phyloP scores from a whole-genome alignment of 2,888 invertebrate genomes.

The Drosophila nr. medialis region DNA sequence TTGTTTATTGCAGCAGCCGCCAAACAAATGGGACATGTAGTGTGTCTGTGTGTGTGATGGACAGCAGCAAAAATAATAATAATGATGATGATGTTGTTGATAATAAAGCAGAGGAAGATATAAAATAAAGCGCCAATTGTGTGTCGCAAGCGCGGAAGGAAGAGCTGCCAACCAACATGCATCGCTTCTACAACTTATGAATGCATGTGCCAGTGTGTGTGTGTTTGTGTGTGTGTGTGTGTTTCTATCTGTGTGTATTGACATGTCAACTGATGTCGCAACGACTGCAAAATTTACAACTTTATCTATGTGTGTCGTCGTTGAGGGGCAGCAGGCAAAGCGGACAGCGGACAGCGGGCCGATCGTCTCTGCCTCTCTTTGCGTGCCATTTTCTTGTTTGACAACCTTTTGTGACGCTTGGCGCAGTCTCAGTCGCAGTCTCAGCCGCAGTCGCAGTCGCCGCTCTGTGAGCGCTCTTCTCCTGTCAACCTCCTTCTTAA shows the following conservation, averaged over 20 bases:
- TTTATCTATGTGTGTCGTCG: constrained; percentile 78
- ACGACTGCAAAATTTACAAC: constrained; percentile 73
- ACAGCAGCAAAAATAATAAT: constrained; percentile 28
- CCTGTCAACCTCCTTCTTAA: constrained; percentile 75
- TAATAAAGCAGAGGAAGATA: constrained; percentile 68
- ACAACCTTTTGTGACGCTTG: constrained; percentile 71
- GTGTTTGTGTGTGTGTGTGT: neutral
- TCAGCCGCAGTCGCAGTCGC: constrained; percentile 34
- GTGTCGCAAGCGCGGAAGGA: constrained; percentile 53
- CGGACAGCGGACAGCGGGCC: constrained; percentile 14
- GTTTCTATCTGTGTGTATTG: constrained; percentile 56
- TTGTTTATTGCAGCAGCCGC: constrained; percentile 13
- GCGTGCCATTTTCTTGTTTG: constrained; percentile 80
- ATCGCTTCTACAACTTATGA: constrained; percentile 23
- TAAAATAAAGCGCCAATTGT: constrained; percentile 75
- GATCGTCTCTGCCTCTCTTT: constrained; percentile 30
- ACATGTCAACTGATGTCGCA: constrained; percentile 66
- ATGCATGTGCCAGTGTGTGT: neutral
- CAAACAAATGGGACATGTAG: constrained; percentile 34
- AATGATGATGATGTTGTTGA: constrained; percentile 49
- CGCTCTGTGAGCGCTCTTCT: constrained; percentile 38
- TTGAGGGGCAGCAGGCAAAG: constrained; percentile 4
- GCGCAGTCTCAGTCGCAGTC: constrained; percentile 31
- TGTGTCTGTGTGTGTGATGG: constrained; percentile 14
- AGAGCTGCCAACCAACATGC: constrained; percentile 38